Conservation (phyloP, 2,797 vertebrate genomes). For the Phoebastria nigripes region DNA sequence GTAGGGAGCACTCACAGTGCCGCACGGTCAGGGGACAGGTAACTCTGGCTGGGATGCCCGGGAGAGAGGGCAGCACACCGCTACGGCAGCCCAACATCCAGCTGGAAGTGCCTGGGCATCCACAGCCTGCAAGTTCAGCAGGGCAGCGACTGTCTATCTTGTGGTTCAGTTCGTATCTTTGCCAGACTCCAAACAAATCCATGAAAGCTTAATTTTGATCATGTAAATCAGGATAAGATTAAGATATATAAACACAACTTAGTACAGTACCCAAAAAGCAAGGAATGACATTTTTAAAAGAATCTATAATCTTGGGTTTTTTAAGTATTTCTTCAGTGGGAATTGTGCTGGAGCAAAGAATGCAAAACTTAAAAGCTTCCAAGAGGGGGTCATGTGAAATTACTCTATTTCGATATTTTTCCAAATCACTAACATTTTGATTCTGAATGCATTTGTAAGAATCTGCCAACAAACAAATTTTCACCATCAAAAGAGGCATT, state of each 20-base stretch:
- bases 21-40: background rate
- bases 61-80: background rate
- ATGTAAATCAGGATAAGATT: background rate
- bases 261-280: background rate
- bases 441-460: slow-evolving; percentile 1
- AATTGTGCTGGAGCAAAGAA: slow-evolving; percentile 43
- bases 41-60: background rate
- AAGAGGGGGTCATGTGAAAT: slow-evolving; percentile 61
- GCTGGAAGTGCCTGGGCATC: background rate
- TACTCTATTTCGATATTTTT: slow-evolving; percentile 37
- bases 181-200: slow-evolving; percentile 4
- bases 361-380: slow-evolving; percentile 37
- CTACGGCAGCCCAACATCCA: background rate
- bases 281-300: background rate
- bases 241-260: background rate
- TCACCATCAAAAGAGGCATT: background rate
- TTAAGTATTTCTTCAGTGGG: slow-evolving; percentile 43
- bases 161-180: background rate
- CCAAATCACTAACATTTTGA: slow-evolving; percentile 47
- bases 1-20: background rate
- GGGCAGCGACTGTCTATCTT: rapidly evolving
- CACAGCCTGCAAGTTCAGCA: background rate
- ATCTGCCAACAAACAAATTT: slow-evolving; percentile 2
- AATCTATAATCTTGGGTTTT: background rate
- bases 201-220: background rate